Evolutionary conservation across 2,113 vertebrate genomes (phyloP).

Genomic region (Pseudonaja textilis): DNA sequence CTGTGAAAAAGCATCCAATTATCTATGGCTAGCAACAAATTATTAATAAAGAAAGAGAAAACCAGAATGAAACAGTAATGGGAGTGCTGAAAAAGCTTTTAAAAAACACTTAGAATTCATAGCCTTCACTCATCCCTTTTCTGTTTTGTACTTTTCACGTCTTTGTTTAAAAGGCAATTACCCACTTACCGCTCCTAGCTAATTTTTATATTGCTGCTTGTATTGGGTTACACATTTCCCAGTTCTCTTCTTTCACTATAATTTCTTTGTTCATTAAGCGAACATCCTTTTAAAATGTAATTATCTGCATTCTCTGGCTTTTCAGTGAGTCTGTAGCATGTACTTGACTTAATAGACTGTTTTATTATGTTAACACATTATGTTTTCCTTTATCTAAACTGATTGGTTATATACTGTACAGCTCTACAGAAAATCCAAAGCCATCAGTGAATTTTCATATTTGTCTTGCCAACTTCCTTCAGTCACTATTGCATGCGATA

Average conservation of each 20-base stretch:
- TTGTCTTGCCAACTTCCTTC: not conserved
- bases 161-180: constrained; percentile 33
- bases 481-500: not conserved
- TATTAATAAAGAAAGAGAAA: constrained; percentile 25
- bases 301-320: constrained; percentile 12
- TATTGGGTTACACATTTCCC: constrained; percentile 8
- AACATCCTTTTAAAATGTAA: constrained; percentile 24
- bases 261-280: constrained; percentile 22
- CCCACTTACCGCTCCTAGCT: constrained; percentile 32
- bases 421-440: not conserved
- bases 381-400: not conserved
- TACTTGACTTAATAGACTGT: constrained; percentile 17
- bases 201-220: constrained; percentile 34
- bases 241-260: constrained; percentile 16
- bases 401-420: not conserved
- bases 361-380: constrained; percentile 14
- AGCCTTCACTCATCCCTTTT: not conserved
- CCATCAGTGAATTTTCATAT: not conserved
- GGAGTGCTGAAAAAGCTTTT: not conserved
- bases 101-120: constrained; percentile 29
- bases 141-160: constrained; percentile 2
- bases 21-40: constrained; percentile 7
- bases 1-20: constrained; percentile 13
- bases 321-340: not conserved
- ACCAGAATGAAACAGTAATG: constrained; percentile 23